Evolutionary conservation across 2,888 invertebrate species (phyloP).

Genomic region (Allacma fusca): DNA sequence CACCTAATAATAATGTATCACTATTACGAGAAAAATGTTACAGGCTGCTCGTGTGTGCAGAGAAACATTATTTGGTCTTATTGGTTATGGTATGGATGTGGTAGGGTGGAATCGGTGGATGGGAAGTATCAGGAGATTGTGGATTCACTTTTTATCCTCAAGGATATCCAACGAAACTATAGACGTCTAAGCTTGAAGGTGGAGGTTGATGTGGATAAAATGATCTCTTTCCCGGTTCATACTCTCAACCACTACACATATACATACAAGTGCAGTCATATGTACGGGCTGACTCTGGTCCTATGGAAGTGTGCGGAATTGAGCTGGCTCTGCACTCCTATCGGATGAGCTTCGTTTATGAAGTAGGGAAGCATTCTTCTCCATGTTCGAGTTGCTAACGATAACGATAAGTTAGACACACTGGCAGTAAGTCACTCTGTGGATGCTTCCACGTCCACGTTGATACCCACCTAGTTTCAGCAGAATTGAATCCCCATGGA

Average conservation of each 20-base stretch:
- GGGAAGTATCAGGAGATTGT: conserved; percentile 25
- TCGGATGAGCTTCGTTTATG: background rate
- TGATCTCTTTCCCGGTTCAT: background rate
- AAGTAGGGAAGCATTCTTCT: background rate
- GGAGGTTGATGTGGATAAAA: conserved; percentile 24
- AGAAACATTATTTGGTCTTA: conserved; percentile 17
- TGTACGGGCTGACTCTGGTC: too few relatives aligned
- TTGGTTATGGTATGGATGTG: conserved; percentile 2
- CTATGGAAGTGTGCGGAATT: too few relatives aligned
- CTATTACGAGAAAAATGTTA: conserved; percentile 34
- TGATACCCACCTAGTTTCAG: conserved; percentile 32
- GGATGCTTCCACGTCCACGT: conserved; percentile 20
- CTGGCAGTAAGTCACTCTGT: conserved; percentile 5
- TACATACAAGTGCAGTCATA: too few relatives aligned
- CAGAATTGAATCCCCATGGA: conserved; percentile 49
- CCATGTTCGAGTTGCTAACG: background rate
- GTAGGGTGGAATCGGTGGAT: background rate
- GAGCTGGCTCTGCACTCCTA: background rate
- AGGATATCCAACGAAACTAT: background rate
- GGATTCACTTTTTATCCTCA: conserved; percentile 10
- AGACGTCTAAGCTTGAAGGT: background rate
- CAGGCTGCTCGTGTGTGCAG: background rate
- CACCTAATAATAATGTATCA: conserved; percentile 36
- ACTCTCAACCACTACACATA: too few relatives aligned
- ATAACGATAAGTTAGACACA: conserved; percentile 12